Evolutionary conservation across 2,888 invertebrate species (phyloP), one percentile per base, ranked within the genome.

Genomic region (Endomychus coccineus): DNA sequence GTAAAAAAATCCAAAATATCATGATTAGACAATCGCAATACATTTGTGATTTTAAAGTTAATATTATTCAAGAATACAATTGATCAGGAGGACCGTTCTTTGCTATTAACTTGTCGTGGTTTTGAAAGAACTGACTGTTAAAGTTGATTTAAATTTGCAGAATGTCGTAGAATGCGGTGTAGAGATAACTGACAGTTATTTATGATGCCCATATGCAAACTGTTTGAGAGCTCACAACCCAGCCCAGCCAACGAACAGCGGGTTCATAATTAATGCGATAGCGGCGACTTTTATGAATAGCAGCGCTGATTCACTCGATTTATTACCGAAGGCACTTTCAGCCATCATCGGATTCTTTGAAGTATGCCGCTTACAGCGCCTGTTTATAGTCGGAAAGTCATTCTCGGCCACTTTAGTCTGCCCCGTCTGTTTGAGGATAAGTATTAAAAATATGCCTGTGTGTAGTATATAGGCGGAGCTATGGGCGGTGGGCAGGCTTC

Each of bases 401-500:
- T 45, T 40, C 43, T 47, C 49, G n/a, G n/a, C 40, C 50, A 46
- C 49, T 51, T 47, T 7, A 37, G 25, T 6, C n/a, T 6, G 25
- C 5, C 36, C 28, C 51, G 52, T 52, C 51, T 58, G 55, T 58
- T 55, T 57, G 59, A 60, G 59, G 50, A 54, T 57, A 60, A 59
- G 62, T 64, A 64, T 64, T 67, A 66, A 68, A 67, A 66, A 67
- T 67, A 22, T 58, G 60, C 24, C 24, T 36, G 22, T 16, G 29
- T 34, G 16, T 22, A 36, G 9, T 27, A 9, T 24, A 29, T 55
- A 61, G 58, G 66, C 67, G 71, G 71, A 69, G 69, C 68, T 65
- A 56, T 60, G 52, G 51, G 52, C 67, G 63, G 68, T 68, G 68
- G 71, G 71, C 67, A 65, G 70, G 70, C 62, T 67, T 66, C 65